Evolutionary conservation across 2,888 invertebrate species (phyloP), one percentile per base, ranked within the genome.

Genomic region (Epinotia demarniana): DNA sequence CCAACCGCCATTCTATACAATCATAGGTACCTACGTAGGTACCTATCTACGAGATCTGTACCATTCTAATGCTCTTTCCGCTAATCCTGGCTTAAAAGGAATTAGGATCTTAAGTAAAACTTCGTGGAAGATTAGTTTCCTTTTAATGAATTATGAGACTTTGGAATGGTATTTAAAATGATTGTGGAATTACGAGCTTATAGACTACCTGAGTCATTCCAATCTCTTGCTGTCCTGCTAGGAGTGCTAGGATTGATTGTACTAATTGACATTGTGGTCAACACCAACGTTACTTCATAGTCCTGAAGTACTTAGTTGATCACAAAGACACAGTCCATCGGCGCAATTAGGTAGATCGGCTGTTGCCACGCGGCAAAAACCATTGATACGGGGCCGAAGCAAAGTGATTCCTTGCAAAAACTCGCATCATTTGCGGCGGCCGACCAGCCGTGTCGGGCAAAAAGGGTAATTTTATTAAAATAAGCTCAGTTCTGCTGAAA

Each of bases 271-370:
- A 66, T 73, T 77, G 60, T 63, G 58, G 58, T 46, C 57, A 27
- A 27, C 67, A 79, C 79, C 80, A 77, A 80, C 76, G 79, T 86
- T 87, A 87, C 87, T 82, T 87, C 84, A 86, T 78, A 76, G 19
- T 66, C 77, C 80, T 77, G 77, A 78, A 78, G 80, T 79, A 80
- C 84, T 84, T 86, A 80, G 83, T 80, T 80, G 82, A 81, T 75
- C 61, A 75, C 72, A 75, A 27, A 75, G 75, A 72, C 82, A 82
- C 82, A 82, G 85, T 85, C 86, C 86, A 83, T 83, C 80, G 78
- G 67, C 77, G 78, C 83, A 83, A 88, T 89, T 87, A 79, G 79
- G 76, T 72, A 72, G 16, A 49, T 60, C 69, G 63, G 69, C 71
- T 27, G 75, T 75, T 62, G 61, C 71, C 33, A 67, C 19, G 66